Percentiles rank a stretch among this genome's conserved stretches.
Conservation (phyloP, 2,888 invertebrate species). For the Hirudinaria manillensis region DNA sequence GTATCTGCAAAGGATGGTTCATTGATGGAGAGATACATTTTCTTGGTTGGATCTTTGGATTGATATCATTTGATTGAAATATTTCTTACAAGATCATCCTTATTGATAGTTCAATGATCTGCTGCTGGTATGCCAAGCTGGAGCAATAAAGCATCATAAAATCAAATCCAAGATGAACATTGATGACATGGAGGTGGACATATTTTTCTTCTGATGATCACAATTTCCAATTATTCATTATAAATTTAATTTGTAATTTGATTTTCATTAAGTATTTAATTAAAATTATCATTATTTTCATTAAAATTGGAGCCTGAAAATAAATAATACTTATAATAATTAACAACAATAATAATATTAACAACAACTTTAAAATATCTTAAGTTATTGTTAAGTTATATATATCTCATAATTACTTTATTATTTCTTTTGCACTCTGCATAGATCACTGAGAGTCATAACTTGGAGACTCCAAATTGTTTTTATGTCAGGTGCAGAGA, state of each 20-base stretch:
- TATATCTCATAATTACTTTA: no score
- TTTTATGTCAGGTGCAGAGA: constrained; percentile 62
- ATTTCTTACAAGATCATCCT: not conserved
- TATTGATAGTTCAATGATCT: constrained; percentile 62
- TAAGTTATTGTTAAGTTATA: no score
- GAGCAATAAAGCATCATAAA: constrained; percentile 57
- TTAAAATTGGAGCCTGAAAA: not conserved
- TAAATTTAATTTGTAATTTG: not conserved
- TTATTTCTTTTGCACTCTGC: no score
- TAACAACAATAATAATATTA: no score
- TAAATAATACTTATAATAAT: no score
- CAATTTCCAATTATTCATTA: not conserved
- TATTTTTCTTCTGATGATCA: not conserved
- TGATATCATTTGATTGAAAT: not conserved
- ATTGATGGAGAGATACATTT: constrained; percentile 58
- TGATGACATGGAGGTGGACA: constrained; percentile 58
- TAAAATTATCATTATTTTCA: not conserved
- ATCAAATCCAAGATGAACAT: constrained; percentile 62
- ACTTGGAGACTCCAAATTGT: constrained; percentile 62
- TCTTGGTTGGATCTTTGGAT: constrained; percentile 52
- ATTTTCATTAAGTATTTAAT: not conserved
- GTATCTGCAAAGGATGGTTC: constrained; percentile 59
- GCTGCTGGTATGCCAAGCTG: constrained; percentile 61
- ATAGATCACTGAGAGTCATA: constrained; percentile 61
- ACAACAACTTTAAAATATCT: no score